Evolutionary conservation across 2,113 vertebrate genomes (phyloP).

Genomic region (Hylia prasina): DNA sequence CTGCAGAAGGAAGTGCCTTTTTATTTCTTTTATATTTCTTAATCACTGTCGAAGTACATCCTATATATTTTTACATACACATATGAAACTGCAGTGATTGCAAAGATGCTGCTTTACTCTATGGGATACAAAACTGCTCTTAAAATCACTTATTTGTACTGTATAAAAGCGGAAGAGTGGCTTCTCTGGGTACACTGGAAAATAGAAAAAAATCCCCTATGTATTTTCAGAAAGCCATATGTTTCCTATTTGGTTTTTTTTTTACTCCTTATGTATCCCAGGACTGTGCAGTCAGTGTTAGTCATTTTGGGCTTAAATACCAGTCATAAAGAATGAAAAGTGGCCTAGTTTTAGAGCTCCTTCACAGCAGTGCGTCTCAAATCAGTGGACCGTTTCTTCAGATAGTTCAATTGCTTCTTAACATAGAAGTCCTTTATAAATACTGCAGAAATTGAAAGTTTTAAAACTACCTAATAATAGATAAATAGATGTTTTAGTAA

Average conservation of each 20-base stretch:
- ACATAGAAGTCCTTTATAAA: neutral
- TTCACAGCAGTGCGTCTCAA: neutral
- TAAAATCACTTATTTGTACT: neutral
- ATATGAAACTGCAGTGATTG: neutral
- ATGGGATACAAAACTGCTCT: neutral
- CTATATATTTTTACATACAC: neutral
- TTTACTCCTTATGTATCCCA: neutral
- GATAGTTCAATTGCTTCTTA: neutral
- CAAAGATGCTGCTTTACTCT: neutral
- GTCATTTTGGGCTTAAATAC: neutral
- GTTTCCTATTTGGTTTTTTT: neutral
- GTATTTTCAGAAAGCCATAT: slow-evolving; percentile 2
- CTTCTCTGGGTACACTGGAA: neutral
- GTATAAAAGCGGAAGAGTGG: neutral
- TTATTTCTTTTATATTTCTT: neutral
- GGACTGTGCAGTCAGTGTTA: neutral
- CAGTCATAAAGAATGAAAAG: neutral
- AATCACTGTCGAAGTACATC: neutral
- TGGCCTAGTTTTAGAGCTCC: neutral
- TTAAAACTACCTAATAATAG: neutral
- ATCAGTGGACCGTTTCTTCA: neutral
- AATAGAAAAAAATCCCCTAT: neutral
- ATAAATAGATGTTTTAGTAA: neutral
- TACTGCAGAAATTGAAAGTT: neutral
- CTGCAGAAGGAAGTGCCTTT: neutral